These are phyloP conservation scores for Helicorthomorpha holstii DNA, from an alignment of 1,140 invertebrate genomes.

Conservation along the genomic window DNA sequence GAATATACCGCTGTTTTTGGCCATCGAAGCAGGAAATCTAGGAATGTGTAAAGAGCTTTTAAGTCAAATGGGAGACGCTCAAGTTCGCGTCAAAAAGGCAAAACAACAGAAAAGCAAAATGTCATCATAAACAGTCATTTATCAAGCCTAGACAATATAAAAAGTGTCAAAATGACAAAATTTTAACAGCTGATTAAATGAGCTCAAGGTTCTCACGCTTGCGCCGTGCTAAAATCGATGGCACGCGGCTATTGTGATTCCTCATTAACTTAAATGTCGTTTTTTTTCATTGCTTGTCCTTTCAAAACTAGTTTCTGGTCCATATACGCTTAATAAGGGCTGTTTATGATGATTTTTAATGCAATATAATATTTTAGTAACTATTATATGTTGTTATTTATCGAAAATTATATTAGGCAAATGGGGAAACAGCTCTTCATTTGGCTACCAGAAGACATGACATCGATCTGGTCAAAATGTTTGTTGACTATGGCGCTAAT, in stretches of 20 bases:
- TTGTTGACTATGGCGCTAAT: conserved; percentile 78
- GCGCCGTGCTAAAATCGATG: too few species aligned
- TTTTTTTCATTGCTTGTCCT: too few species aligned
- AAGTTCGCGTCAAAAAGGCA: conserved; percentile 47
- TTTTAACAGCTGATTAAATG: too few species aligned
- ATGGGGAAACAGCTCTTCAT: conserved; percentile 70
- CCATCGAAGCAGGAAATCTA: conserved; percentile 82
- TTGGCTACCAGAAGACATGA: conserved; percentile 72
- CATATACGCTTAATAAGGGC: too few species aligned
- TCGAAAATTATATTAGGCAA: conserved; percentile 16
- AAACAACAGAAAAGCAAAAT: too few species aligned
- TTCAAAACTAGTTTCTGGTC: too few species aligned
- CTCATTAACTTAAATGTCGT: too few species aligned
- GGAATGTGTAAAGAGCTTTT: conserved; percentile 81
- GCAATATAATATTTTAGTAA: not conserved
- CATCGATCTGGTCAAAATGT: conserved; percentile 74
- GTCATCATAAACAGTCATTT: too few species aligned
- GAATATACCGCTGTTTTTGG: conserved; percentile 77
- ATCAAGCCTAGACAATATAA: too few species aligned
- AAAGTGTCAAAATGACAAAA: too few species aligned
- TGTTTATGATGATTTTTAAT: not conserved
- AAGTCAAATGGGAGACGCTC: conserved; percentile 47
- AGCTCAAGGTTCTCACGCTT: too few species aligned
- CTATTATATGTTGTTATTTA: not conserved
- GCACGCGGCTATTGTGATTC: too few species aligned